Evolutionary conservation across 2,797 vertebrate genomes (phyloP).

Genomic region (Clarias platycephalus): DNA sequence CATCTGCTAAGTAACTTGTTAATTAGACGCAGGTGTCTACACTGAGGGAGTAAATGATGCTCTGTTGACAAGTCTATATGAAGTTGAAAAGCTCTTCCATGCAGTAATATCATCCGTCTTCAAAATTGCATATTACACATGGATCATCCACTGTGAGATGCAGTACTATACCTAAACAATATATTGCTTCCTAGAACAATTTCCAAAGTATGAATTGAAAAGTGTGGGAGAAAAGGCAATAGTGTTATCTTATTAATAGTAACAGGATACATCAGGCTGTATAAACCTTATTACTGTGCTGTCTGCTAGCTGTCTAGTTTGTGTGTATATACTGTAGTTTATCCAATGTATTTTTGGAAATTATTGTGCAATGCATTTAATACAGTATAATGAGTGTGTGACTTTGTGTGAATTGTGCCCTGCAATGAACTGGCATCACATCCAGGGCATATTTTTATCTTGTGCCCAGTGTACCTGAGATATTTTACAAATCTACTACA

Average conservation of each 20-base stretch:
- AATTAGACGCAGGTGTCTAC: slow-evolving; percentile 23
- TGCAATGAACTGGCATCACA: not conserved
- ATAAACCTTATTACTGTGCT: not conserved
- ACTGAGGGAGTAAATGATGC: not conserved
- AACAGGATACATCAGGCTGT: not conserved
- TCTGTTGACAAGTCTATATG: not conserved
- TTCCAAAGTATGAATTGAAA: not conserved
- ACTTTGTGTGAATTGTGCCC: not conserved
- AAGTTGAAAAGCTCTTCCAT: not conserved
- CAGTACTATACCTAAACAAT: not conserved
- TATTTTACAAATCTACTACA: too few relatives aligned
- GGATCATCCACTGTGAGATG: not conserved
- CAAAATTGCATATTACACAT: not conserved
- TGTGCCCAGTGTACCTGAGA: not conserved
- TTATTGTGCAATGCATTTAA: not conserved
- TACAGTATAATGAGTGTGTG: not conserved
- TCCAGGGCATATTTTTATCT: not conserved
- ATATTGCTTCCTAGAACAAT: not conserved
- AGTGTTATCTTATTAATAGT: not conserved
- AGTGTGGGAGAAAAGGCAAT: not conserved
- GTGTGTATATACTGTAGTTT: not conserved
- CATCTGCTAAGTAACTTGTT: slow-evolving; percentile 37
- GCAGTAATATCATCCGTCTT: not conserved
- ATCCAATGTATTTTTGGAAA: not conserved
- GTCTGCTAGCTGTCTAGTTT: not conserved